phyloP scores from a whole-genome alignment of 1,140 invertebrate species.

The Sitobion miscanthi region DNA sequence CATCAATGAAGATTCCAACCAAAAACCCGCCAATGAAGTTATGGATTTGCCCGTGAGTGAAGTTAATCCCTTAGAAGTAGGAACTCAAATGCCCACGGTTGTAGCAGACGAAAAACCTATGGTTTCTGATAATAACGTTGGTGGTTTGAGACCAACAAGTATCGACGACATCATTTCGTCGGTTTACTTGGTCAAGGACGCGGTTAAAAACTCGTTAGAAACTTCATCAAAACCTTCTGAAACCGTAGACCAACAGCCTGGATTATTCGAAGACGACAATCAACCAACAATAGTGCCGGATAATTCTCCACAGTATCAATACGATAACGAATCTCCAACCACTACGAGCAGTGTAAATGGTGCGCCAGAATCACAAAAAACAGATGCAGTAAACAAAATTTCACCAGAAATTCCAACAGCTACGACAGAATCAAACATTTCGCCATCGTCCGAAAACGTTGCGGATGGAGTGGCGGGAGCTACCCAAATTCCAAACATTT shows the following conservation, averaged over 20 bases:
- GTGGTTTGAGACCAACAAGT: background rate
- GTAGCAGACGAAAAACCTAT: background rate
- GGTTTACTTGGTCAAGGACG: slow-evolving; percentile 28
- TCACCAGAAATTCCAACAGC: background rate
- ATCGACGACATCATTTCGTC: slow-evolving; percentile 39
- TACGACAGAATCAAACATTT: no score
- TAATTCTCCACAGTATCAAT: background rate
- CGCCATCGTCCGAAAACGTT: background rate
- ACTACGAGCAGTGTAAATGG: background rate
- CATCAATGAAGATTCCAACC: background rate
- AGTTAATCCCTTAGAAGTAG: background rate
- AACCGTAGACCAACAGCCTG: background rate
- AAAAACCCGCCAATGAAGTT: no score
- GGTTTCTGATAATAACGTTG: background rate
- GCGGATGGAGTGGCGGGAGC: background rate
- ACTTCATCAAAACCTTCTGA: slow-evolving; percentile 35
- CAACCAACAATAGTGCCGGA: background rate
- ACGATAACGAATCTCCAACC: background rate
- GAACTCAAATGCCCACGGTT: background rate
- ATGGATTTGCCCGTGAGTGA: background rate
- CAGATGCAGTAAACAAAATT: background rate
- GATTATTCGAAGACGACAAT: background rate
- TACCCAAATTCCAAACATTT: background rate
- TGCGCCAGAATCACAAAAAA: background rate
- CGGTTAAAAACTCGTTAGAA: slow-evolving; percentile 44